These are phyloP conservation scores for Metacarcinus magister DNA, from an alignment of 2,888 invertebrate species.

Conservation along the genomic window DNA sequence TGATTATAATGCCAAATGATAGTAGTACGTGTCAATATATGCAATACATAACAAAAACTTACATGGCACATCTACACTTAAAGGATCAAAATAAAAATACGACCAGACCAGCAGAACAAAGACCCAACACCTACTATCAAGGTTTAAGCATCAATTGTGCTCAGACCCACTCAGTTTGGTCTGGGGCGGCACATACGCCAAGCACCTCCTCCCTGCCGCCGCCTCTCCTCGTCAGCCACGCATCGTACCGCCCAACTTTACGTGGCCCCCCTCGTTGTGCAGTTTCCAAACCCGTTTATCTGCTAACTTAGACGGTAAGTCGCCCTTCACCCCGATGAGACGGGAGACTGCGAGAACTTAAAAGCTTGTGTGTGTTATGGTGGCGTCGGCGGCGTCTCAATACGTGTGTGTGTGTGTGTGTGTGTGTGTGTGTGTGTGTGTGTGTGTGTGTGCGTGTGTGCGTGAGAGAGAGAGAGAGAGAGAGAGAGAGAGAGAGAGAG, in stretches of 20 bases:
- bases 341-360: constrained; percentile 44
- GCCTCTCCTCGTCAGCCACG: neutral
- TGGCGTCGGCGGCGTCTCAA: constrained; percentile 15
- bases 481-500: neutral
- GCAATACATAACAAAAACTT: neutral
- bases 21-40: neutral
- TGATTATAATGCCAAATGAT: neutral
- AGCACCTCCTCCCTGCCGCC: neutral
- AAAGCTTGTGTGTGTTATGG: constrained; percentile 66
- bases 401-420: neutral
- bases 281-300: constrained; percentile 63
- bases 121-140: neutral
- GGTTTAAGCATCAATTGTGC: neutral
- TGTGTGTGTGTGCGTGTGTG: neutral
- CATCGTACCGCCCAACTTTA: neutral
- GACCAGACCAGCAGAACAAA: neutral
- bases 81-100: neutral
- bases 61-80: neutral
- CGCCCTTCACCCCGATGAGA: constrained; percentile 22
- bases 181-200: no score
- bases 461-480: neutral
- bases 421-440: neutral
- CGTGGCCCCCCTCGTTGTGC: constrained; percentile 52
- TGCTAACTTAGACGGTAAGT: constrained; percentile 56
- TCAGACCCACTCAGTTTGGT: neutral